Percentiles rank a stretch among this genome's conserved stretches.
Conservation (phyloP, 2,113 vertebrate genomes). For the Myanophis thanlyinensis region DNA sequence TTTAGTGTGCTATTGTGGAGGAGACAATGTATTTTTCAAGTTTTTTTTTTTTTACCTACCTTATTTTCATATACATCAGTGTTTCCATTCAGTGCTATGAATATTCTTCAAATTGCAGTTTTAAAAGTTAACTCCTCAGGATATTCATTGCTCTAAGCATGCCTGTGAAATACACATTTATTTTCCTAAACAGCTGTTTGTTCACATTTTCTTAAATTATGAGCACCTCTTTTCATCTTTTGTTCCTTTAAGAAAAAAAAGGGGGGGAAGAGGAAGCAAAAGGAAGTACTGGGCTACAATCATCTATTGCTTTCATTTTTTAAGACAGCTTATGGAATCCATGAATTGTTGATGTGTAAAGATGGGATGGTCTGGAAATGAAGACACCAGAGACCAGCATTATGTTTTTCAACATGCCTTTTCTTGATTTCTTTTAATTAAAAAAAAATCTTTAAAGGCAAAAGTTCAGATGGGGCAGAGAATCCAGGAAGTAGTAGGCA, state of each 20-base stretch:
- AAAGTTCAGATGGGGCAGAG: background rate
- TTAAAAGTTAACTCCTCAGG: constrained; percentile 1
- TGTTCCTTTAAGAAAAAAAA: too few relatives aligned
- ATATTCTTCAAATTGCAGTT: background rate
- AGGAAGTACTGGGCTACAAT: too few relatives aligned
- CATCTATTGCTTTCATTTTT: too few relatives aligned
- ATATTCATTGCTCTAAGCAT: background rate
- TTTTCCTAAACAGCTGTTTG: background rate
- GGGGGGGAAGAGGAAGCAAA: too few relatives aligned
- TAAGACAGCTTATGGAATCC: too few relatives aligned
- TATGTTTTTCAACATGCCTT: background rate
- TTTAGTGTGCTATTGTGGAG: constrained; percentile 29
- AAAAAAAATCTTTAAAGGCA: background rate
- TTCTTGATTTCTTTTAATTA: background rate
- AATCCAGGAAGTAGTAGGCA: background rate
- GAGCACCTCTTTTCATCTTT: too few relatives aligned
- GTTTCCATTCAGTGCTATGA: background rate
- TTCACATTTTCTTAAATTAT: background rate
- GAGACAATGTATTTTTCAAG: background rate
- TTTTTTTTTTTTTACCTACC: background rate
- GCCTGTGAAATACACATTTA: background rate
- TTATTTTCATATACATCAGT: background rate
- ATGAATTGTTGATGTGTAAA: background rate
- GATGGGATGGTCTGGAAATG: background rate
- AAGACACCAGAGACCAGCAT: background rate